Percentiles rank a stretch among this genome's conserved stretches.
Evolutionary conservation across 1,140 invertebrate genomes (phyloP).

Genomic region (Metopolophium dirhodum): DNA sequence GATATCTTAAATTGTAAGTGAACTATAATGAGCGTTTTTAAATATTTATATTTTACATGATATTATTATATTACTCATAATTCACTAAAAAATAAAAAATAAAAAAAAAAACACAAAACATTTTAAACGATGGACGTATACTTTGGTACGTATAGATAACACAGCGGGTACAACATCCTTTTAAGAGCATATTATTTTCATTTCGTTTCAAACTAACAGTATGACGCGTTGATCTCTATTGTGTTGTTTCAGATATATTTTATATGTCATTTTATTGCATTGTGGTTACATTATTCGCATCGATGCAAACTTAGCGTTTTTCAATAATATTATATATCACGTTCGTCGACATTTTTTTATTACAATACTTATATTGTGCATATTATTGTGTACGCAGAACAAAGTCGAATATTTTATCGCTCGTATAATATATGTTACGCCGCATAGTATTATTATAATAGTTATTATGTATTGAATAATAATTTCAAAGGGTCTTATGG

Average conservation of each 20-base stretch:
- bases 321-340: neutral
- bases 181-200: too few relatives aligned
- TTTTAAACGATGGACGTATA: too few relatives aligned
- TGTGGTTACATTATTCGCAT: neutral
- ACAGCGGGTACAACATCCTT: too few relatives aligned
- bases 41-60: too few relatives aligned
- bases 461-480: neutral
- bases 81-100: too few relatives aligned
- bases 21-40: too few relatives aligned
- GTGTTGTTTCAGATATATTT: neutral
- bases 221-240: neutral
- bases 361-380: neutral
- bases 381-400: neutral
- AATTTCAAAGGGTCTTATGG: neutral
- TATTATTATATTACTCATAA: too few relatives aligned
- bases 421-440: neutral
- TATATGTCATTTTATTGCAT: neutral
- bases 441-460: neutral
- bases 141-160: too few relatives aligned
- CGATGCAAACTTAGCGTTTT: neutral
- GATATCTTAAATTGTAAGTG: too few relatives aligned
- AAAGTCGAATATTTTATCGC: neutral
- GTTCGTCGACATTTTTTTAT: neutral
- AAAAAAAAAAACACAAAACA: too few relatives aligned
- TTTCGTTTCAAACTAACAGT: neutral